A percentile compares a stretch with the other conserved stretches of the same genome.
Evolutionary conservation across 2,888 invertebrate species (phyloP).

Genomic region (Catocala sponsa): DNA sequence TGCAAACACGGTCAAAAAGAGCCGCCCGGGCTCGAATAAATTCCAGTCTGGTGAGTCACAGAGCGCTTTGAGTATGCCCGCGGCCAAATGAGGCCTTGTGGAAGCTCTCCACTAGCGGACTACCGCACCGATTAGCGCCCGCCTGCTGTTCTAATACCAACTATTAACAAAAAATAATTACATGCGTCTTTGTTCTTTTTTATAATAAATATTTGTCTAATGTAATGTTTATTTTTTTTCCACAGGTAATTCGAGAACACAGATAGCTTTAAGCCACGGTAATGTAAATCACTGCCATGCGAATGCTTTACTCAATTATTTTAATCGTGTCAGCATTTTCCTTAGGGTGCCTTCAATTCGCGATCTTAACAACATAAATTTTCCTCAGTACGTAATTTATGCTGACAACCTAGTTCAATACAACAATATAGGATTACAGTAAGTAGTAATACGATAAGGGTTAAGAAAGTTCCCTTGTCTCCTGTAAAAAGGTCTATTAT

Average conservation of each 20-base stretch:
- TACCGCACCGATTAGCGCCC: constrained; percentile 20
- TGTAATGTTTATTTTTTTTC: constrained; percentile 22
- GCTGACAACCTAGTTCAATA: background rate
- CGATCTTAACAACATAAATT: constrained; percentile 9
- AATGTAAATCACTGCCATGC: constrained; percentile 26
- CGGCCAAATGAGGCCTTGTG: constrained; percentile 43
- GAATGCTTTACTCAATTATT: constrained; percentile 21
- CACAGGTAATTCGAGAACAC: constrained; percentile 42
- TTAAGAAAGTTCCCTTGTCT: constrained; percentile 18
- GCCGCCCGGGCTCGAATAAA: constrained; percentile 44
- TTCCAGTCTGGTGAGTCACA: constrained; percentile 53
- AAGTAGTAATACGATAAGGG: background rate
- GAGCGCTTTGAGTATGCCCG: constrained; percentile 48
- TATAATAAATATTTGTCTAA: constrained; percentile 1
- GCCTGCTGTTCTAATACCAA: constrained; percentile 11
- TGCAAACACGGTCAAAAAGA: constrained; percentile 52
- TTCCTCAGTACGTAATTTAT: constrained; percentile 4
- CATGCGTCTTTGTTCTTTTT: constrained; percentile 3
- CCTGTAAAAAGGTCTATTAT: constrained; percentile 10
- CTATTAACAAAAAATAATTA: constrained; percentile 16
- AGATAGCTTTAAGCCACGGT: constrained; percentile 28
- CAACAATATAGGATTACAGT: background rate
- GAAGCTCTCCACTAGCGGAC: constrained; percentile 15
- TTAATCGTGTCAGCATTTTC: background rate
- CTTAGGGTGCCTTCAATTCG: background rate